Base-by-base conservation (phyloP, 2,797 vertebrate species). In the Notolabrus celidotus region DNA sequence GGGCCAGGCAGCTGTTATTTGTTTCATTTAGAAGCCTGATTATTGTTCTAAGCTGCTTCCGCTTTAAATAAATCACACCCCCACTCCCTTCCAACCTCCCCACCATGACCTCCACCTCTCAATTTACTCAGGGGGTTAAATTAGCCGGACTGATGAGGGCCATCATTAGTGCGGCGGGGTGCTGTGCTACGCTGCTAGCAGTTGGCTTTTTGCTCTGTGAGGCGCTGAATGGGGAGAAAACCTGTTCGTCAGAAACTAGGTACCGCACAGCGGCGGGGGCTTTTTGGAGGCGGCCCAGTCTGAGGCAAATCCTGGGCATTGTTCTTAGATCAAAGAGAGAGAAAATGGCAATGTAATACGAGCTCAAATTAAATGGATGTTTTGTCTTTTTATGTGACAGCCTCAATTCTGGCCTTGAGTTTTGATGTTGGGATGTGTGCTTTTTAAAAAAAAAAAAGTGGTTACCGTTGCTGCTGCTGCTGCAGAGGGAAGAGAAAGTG, bases 81-180 rank as follows among this genome's bases (percentile, higher is more conserved):
- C 31, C 36, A 53, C 49, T 17, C 34, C 43, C 7, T 1, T 10
- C 25, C 22, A 15, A 43, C 57, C 17, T 10, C 19, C 41, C 14
- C 7, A 23, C 19, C 22, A 11, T 68, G 74, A 83, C 80, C 89
- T 74, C 67, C 59, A 62, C 77, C 72, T 83, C 71, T 80, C 65
- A 45, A 70, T 88, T 88, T 86, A 84, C 84, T 79, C 85, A 31
- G 38, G 74, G 79, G 86, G 85, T 87, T 83, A 71, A 85, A 88
- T 88, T 84, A 88, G 69, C 73, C 45, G 29, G 67, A 43, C 56
- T 67, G 75, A 77, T 60, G 81, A 86, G 82, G 69, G 52, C 73
- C 69, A n/a, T 86, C 85, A 82, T 90, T 79, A 87, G 71, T 59
- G 71, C 10, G n/a, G 71, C n/a, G 43, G 61, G 74, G 46, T 59